A percentile compares a stretch with the other conserved stretches of the same genome.
These are phyloP conservation scores for Cossypha polioptera DNA, from an alignment of 2,797 vertebrate genomes.

Conservation along the genomic window DNA sequence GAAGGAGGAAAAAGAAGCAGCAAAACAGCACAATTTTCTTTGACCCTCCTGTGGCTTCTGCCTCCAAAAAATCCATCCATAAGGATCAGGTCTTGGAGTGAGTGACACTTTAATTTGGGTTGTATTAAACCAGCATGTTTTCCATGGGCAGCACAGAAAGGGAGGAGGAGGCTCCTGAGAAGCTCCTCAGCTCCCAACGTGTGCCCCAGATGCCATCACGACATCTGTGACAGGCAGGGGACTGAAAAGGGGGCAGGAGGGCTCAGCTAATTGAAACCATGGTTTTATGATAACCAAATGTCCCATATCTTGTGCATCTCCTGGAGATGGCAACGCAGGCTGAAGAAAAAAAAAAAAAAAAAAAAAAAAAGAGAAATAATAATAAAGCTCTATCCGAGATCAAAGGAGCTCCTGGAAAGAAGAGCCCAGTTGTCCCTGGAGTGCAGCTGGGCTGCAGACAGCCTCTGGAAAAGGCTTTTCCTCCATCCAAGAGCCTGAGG, in stretches of 20 bases:
- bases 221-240: not conserved
- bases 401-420: slow-evolving; percentile 66
- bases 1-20: rapidly evolving
- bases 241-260: not conserved
- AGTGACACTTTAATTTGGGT: not conserved
- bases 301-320: slow-evolving; percentile 20
- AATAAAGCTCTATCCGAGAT: slow-evolving; percentile 17
- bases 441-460: slow-evolving; percentile 76
- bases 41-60: not conserved
- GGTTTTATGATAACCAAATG: slow-evolving; percentile 41
- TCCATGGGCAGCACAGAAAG: not conserved
- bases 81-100: not conserved
- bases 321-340: not conserved
- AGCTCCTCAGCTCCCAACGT: not conserved
- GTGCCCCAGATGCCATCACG: slow-evolving; percentile 19
- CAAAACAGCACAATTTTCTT: not conserved
- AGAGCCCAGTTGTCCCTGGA: slow-evolving; percentile 10
- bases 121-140: slow-evolving; percentile 39
- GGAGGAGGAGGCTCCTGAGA: not conserved
- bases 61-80: not conserved
- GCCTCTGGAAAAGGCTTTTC: not conserved
- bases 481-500: not conserved
- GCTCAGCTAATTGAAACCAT: not conserved
- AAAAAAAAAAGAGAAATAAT: not conserved
- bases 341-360: not conserved